A percentile compares a stretch with the other conserved stretches of the same genome.
These are phyloP conservation scores for Botia almorhae DNA, from an alignment of 2,797 vertebrate species.

Conservation along the genomic window DNA sequence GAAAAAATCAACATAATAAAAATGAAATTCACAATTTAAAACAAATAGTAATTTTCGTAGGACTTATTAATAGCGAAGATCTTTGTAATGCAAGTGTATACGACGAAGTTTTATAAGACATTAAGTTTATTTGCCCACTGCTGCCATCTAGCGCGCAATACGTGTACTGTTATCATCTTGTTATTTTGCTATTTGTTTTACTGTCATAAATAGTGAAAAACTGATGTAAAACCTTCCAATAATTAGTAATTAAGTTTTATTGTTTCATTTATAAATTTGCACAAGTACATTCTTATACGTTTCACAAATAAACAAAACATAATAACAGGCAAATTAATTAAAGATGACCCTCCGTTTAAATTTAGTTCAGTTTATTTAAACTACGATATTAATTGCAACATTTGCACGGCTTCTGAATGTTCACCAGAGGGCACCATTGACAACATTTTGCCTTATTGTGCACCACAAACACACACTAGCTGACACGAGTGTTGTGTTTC, in stretches of 20 bases:
- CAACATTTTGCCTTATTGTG: not conserved
- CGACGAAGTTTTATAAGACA: not conserved
- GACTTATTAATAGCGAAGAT: too few species aligned
- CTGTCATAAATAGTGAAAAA: not conserved
- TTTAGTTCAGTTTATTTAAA: not conserved
- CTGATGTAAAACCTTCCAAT: not conserved
- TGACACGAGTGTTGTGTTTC: too few species aligned
- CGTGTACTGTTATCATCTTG: not conserved
- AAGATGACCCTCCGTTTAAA: not conserved
- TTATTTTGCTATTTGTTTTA: not conserved
- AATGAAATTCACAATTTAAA: too few species aligned
- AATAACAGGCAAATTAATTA: not conserved
- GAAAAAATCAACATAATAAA: too few species aligned
- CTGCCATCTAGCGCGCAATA: conserved; percentile 20
- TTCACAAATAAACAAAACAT: not conserved
- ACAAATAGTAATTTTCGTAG: too few species aligned
- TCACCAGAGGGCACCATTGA: conserved; percentile 29
- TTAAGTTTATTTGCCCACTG: not conserved
- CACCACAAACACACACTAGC: not conserved
- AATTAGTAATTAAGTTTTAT: not conserved
- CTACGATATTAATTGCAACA: not conserved
- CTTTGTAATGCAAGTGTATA: too few species aligned
- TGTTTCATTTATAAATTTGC: not conserved
- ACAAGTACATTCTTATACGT: not conserved
- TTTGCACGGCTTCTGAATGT: conserved; percentile 4